A percentile compares a stretch with the other conserved stretches of the same genome.
phyloP scores from a whole-genome alignment of 2,113 vertebrate species.

The Athene noctua region DNA sequence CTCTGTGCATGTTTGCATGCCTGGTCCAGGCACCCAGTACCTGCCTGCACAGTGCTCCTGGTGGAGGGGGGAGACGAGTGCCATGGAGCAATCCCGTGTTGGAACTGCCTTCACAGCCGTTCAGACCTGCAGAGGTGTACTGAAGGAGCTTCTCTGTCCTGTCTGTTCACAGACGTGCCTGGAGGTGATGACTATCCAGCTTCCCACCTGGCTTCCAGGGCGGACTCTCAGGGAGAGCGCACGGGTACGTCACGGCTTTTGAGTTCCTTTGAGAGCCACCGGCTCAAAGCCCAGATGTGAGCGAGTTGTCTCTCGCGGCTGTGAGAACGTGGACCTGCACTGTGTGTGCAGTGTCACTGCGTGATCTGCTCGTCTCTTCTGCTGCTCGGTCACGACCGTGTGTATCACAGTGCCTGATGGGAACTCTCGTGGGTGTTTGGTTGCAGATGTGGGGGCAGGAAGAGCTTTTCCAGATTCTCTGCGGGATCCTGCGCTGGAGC shows the following conservation, averaged over 20 bases:
- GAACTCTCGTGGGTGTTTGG: background rate
- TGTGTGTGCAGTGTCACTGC: background rate
- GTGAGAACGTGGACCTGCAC: background rate
- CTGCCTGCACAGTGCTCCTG: background rate
- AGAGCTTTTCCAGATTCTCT: background rate
- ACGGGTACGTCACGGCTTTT: background rate
- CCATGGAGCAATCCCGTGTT: background rate
- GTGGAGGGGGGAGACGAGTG: background rate
- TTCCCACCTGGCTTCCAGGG: background rate
- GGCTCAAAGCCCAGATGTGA: background rate
- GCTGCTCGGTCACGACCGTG: background rate
- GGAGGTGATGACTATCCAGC: background rate
- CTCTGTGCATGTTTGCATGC: background rate
- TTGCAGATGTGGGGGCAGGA: background rate
- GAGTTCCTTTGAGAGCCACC: background rate
- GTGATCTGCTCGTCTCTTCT: background rate
- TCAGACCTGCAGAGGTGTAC: background rate
- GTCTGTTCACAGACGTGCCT: background rate
- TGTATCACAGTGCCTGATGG: background rate
- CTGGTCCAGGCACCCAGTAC: background rate
- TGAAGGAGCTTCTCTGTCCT: background rate
- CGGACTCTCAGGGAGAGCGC: background rate
- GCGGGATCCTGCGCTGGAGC: background rate
- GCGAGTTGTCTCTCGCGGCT: background rate
- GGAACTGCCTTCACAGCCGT: background rate